Percentiles rank a stretch among this genome's conserved stretches.
Evolutionary conservation across 2,797 vertebrate genomes (phyloP).

Genomic region (Xenopus petersii): DNA sequence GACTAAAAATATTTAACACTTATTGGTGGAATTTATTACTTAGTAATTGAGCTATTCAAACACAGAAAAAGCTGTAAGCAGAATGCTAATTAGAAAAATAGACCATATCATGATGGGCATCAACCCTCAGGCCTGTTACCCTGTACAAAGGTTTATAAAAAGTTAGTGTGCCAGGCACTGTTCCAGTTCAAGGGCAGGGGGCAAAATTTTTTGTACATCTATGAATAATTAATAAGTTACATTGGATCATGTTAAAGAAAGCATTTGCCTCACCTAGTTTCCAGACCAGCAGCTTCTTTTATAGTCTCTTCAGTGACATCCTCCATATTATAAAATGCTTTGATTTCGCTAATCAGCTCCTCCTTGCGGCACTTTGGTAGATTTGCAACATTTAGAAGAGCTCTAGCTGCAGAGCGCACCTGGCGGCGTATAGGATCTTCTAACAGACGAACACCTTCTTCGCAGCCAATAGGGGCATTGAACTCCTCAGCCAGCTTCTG

Average conservation of each 20-base stretch:
- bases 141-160: no score
- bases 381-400: constrained; percentile 78
- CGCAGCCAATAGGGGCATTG: constrained; percentile 84
- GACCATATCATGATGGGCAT: no score
- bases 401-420: constrained; percentile 87
- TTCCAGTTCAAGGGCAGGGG: no score
- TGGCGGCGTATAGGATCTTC: constrained; percentile 84
- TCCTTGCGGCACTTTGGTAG: constrained; percentile 75
- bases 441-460: constrained; percentile 82
- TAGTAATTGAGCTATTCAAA: no score
- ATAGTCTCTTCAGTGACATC: constrained; percentile 70
- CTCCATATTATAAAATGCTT: constrained; percentile 67
- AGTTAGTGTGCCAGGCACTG: no score
- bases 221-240: no score
- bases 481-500: constrained; percentile 85
- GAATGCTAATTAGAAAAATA: no score
- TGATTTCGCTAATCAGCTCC: constrained; percentile 77
- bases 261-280: constrained; percentile 77
- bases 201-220: no score
- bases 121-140: no score
- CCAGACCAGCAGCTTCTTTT: constrained; percentile 77
- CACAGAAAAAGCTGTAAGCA: no score
- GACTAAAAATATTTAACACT: no score
- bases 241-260: not conserved
- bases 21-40: no score